Conservation (phyloP, 2,797 vertebrate genomes). For the Thunnus albacares region DNA sequence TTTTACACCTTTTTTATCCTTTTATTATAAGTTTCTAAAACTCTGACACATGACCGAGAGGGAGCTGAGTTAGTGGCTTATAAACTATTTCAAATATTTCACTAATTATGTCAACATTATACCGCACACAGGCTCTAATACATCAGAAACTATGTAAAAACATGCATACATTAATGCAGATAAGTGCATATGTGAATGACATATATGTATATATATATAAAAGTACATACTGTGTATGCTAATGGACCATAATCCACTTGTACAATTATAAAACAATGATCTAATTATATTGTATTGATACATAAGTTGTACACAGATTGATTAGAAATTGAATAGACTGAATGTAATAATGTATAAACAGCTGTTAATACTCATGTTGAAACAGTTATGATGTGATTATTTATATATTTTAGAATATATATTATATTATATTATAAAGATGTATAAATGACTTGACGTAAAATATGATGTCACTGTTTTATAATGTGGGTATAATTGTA, state of each 20-base stretch:
- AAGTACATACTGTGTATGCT: conserved; percentile 9
- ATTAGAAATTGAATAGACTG: conserved; percentile 1
- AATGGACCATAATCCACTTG: conserved; percentile 26
- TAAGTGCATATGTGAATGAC: not conserved
- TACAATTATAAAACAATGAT: conserved; percentile 44
- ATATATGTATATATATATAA: not conserved
- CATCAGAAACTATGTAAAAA: too few species aligned
- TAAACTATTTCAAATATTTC: too few species aligned
- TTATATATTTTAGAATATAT: not conserved
- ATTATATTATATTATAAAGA: not conserved
- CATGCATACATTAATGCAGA: not conserved
- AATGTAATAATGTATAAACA: too few species aligned
- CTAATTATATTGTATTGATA: conserved; percentile 30
- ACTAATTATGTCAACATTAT: not conserved
- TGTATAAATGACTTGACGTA: too few species aligned
- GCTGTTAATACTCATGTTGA: not conserved
- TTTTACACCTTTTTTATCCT: too few species aligned
- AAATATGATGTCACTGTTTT: too few species aligned
- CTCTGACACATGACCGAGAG: too few species aligned
- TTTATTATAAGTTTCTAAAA: not conserved
- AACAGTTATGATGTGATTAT: too few species aligned
- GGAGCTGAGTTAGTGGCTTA: too few species aligned
- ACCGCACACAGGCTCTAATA: not conserved
- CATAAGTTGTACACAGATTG: too few species aligned
- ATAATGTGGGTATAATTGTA: too few species aligned